Percentiles rank a stretch among this genome's conserved stretches.
Evolutionary conservation across 2,888 invertebrate genomes (phyloP).

Genomic region (Lamellibrachia satsuma): DNA sequence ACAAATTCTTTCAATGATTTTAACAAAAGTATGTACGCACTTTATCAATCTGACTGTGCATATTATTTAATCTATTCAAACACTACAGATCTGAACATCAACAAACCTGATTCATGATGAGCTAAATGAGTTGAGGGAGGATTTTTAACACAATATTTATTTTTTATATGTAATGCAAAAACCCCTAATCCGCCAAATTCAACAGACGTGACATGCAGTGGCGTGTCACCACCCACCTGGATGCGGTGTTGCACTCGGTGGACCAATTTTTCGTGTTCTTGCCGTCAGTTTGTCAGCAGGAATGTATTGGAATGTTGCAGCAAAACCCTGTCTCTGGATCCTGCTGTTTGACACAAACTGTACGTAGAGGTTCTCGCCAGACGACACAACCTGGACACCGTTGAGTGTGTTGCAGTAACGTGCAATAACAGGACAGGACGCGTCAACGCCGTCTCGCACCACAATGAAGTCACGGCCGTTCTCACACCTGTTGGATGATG

Average conservation of each 20-base stretch:
- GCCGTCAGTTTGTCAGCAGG: neutral
- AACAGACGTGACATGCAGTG: neutral
- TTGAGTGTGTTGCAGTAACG: slow-evolving; percentile 39
- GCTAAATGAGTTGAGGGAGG: no score
- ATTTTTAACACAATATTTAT: no score
- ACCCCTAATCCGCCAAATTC: neutral
- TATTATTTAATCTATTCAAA: no score
- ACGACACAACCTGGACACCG: slow-evolving; percentile 35
- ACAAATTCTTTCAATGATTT: no score
- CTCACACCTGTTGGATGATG: slow-evolving; percentile 35
- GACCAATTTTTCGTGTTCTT: neutral
- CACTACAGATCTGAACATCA: no score
- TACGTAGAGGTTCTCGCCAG: slow-evolving; percentile 35
- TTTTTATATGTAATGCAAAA: neutral
- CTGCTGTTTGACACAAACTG: slow-evolving; percentile 36
- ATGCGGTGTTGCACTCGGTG: neutral
- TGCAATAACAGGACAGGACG: slow-evolving; percentile 36
- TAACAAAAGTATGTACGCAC: no score
- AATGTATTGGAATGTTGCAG: slow-evolving; percentile 39
- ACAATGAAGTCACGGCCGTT: slow-evolving; percentile 39
- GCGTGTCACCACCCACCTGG: neutral
- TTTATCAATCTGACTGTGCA: no score
- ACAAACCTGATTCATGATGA: no score
- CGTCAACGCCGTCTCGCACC: slow-evolving; percentile 40
- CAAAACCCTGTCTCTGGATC: slow-evolving; percentile 43